Evolutionary conservation across 2,888 invertebrate genomes (phyloP), one percentile per base, ranked within the genome.

Genomic region (Bombylius discolor): DNA sequence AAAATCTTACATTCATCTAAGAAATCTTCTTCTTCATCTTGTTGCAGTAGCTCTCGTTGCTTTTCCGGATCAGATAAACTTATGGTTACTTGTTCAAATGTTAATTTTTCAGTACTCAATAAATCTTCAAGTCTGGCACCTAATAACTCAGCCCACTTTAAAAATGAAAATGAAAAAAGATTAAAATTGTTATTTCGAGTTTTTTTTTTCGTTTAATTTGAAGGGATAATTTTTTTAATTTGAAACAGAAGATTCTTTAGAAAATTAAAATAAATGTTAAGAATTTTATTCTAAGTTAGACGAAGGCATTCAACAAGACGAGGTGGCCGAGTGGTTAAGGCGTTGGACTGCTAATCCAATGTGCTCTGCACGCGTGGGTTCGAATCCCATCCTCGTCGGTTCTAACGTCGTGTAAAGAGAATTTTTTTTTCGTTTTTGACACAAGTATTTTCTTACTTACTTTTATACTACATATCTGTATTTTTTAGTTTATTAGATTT

Each of bases 11-110:
- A 88, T 82, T 95, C 97, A 73, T 99, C 98, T 31, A 99, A 77
- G 69, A 96, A 99, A 72, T 99, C 97, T 75, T 99, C 99, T 67
- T 98, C 92, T 68, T 92, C 92, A 62, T 92, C 92, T 73, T 89
- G 88, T 51, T 87, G 79, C 49, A 89, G 71, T 12, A 92, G 73
- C 60, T 89, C 87, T 53, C 85, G 81, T 65, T 91, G 91, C 59
- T 86, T 87, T 55, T 80, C 82, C 42, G 89, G 88, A 65, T 91
- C 91, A 0, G 77, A 72, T 3, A 90, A 79, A 67, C 85, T 79
- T 31, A 79, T 77, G 47, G 81, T 78, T 0, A 90, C 79, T 54
- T 82, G 80, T 50, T 83, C 81, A 56, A 84, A 79, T 60, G 85
- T 80, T 63, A 83, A 80, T 62, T 83, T 86, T 66, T 95, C 94